phyloP scores from a whole-genome alignment of 2,888 invertebrate genomes.

The Cylindroiulus punctatus region DNA sequence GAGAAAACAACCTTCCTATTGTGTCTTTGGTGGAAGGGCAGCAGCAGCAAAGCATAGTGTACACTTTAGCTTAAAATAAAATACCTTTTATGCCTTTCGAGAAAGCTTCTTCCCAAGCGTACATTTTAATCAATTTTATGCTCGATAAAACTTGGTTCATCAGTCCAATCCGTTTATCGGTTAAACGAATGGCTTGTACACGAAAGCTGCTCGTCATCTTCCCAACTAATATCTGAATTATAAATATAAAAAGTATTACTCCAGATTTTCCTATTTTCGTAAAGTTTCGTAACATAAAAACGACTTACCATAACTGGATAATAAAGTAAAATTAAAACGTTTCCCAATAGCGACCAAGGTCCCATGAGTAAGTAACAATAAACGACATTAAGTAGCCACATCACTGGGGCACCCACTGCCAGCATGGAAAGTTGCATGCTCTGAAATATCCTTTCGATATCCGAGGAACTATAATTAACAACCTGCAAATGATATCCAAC shows the following conservation, averaged over 20 bases:
- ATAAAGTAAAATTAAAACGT: conserved; percentile 66
- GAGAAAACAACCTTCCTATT: no score
- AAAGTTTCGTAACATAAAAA: background rate
- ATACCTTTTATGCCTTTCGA: conserved; percentile 65
- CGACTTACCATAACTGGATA: conserved; percentile 67
- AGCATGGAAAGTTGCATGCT: conserved; percentile 62
- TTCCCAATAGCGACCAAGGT: conserved; percentile 67
- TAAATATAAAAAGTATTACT: conserved; percentile 27
- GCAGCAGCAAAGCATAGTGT: no score
- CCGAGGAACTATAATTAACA: conserved; percentile 54
- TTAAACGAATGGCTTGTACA: conserved; percentile 63
- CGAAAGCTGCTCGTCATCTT: conserved; percentile 62
- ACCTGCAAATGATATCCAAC: conserved; percentile 22
- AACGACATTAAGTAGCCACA: conserved; percentile 65
- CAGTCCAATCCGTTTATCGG: conserved; percentile 65
- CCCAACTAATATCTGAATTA: conserved; percentile 63
- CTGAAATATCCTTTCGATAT: conserved; percentile 63
- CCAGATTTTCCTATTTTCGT: background rate
- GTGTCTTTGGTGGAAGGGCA: no score
- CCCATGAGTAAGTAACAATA: conserved; percentile 67
- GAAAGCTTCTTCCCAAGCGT: conserved; percentile 71
- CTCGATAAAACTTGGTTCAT: conserved; percentile 70
- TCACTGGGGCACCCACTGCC: conserved; percentile 64
- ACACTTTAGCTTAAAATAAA: background rate
- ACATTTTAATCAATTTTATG: conserved; percentile 71